Evolutionary conservation across 2,113 vertebrate species (phyloP).

Genomic region (Pollimyrus isidori): DNA sequence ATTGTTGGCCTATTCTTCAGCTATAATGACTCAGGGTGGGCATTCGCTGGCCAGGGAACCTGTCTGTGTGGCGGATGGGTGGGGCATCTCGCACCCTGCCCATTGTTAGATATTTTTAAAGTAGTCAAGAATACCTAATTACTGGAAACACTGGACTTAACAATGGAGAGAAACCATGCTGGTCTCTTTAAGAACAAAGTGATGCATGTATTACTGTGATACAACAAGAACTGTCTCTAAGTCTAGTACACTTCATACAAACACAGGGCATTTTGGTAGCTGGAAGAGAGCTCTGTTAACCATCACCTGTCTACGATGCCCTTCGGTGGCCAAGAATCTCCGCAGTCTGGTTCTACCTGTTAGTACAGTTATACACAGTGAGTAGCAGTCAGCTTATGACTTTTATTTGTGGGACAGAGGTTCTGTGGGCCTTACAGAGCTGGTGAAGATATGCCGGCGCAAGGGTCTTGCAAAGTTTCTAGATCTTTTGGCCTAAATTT

Average conservation of each 20-base stretch:
- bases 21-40: background rate
- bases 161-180: background rate
- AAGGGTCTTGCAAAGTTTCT: background rate
- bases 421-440: background rate
- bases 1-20: background rate
- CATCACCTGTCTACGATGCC: background rate
- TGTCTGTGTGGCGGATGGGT: background rate
- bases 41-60: background rate
- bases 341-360: background rate
- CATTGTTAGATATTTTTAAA: conserved; percentile 2
- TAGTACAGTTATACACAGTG: background rate
- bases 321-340: background rate
- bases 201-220: background rate
- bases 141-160: background rate
- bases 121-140: background rate
- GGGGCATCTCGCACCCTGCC: background rate
- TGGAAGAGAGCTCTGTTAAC: background rate
- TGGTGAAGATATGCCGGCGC: background rate
- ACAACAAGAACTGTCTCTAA: background rate
- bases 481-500: background rate
- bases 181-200: background rate
- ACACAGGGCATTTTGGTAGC: background rate
- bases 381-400: background rate
- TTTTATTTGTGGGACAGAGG: background rate
- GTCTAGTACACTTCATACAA: background rate